These are phyloP conservation scores for Bombus superbus DNA, from an alignment of 1,140 invertebrate genomes.

Conservation along the genomic window DNA sequence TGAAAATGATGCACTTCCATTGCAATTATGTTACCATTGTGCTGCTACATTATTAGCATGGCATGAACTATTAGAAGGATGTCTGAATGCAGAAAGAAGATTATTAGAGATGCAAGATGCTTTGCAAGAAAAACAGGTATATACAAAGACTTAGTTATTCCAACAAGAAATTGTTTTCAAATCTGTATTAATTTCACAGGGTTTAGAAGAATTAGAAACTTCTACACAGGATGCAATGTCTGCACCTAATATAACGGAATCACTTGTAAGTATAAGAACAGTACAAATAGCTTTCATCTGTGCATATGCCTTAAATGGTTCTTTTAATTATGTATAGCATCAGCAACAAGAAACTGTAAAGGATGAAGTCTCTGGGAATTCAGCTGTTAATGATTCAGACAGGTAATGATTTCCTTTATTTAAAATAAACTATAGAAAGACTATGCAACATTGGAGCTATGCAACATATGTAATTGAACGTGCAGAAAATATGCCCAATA, in stretches of 20 bases:
- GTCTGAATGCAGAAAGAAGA: constrained; percentile 83
- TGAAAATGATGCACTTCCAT: constrained; percentile 83
- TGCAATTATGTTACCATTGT: constrained; percentile 86
- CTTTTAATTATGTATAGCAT: constrained; percentile 40
- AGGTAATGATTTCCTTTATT: constrained; percentile 56
- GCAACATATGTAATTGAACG: constrained; percentile 27
- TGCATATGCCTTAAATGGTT: neutral
- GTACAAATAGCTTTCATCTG: neutral
- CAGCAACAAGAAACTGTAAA: constrained; percentile 37
- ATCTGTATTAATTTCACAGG: neutral
- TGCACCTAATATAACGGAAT: constrained; percentile 1
- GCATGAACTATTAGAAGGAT: constrained; percentile 85
- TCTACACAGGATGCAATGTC: neutral
- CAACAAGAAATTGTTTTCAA: neutral
- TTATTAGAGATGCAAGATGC: constrained; percentile 75
- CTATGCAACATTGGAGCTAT: neutral
- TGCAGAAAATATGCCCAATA: constrained; percentile 45
- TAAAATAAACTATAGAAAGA: neutral
- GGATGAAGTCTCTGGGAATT: constrained; percentile 11
- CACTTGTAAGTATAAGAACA: constrained; percentile 38
- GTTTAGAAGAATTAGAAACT: constrained; percentile 22
- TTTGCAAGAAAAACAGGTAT: constrained; percentile 67
- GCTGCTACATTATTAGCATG: constrained; percentile 85
- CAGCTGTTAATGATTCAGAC: constrained; percentile 30
- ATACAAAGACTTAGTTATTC: neutral